Conservation (phyloP, 2,797 vertebrate species). For the Chrosomus eos region DNA sequence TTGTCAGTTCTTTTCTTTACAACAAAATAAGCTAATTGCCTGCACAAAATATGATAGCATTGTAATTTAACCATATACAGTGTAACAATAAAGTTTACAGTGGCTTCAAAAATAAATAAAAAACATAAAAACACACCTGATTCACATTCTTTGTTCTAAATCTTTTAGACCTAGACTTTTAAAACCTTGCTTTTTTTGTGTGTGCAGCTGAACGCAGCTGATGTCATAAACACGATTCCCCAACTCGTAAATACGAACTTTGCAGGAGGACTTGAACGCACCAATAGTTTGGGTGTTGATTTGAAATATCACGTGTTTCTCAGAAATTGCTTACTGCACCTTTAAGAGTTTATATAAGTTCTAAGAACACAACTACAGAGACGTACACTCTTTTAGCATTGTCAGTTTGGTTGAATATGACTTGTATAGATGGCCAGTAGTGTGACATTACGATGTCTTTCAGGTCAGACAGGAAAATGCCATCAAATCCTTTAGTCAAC, state of each 20-base stretch:
- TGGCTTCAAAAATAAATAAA: too few species aligned
- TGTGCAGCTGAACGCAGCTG: too few species aligned
- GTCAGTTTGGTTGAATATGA: conserved; percentile 68
- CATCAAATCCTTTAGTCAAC: conserved; percentile 78
- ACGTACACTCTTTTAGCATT: conserved; percentile 67
- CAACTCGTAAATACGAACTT: neutral
- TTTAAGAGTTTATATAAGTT: neutral
- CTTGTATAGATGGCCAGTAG: conserved; percentile 62
- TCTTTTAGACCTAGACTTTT: too few species aligned
- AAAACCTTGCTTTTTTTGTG: too few species aligned
- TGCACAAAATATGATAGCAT: too few species aligned
- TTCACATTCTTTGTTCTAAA: too few species aligned
- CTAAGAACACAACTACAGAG: neutral
- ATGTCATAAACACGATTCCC: neutral
- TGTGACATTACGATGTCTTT: neutral
- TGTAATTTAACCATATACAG: too few species aligned
- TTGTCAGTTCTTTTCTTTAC: too few species aligned
- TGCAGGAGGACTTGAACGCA: neutral
- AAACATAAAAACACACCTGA: too few species aligned
- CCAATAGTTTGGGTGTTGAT: neutral
- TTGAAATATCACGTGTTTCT: neutral
- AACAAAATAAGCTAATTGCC: too few species aligned
- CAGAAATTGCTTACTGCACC: neutral
- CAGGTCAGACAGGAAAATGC: conserved; percentile 79
- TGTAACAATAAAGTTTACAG: too few species aligned